Evolutionary conservation across 2,113 vertebrate species (phyloP), one percentile per base, ranked within the genome.

Genomic region (Mus spicilegus): DNA sequence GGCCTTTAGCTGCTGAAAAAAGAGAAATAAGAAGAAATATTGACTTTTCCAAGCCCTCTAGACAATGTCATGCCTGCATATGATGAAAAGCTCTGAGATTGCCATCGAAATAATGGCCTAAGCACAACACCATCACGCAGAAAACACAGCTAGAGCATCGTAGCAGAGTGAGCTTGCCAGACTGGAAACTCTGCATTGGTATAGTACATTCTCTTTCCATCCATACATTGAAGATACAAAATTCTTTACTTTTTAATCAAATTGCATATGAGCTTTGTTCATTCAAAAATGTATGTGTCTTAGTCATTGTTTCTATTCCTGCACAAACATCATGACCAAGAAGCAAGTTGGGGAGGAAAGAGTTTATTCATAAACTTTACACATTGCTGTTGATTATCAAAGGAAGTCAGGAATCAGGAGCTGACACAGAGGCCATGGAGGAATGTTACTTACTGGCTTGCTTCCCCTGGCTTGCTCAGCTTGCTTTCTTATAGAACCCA

Each of bases 21-120:
- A 30, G 39, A 46, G 24, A 82, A 82, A 19, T 13, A 87, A 46
- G 39, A 88, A 51, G 75, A 91, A 75, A 75, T 58, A 22, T 16
- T 42, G 1, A 30, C 22, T 80, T 58, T 3, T 0, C 1, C 2
- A 8, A 9, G 30, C 30, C 1, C 46, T 46, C 30, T 54, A 20
- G 46, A 81, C 24, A 51, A 12, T 76, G 46, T 89, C 17, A 65
- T n/a, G 0, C 22, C 30, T 56, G 24, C 28, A 49, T 75, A 16
- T 87, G 58, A 87, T 54, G 81, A 85, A 30, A 26, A 51, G 17
- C 22, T 72, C 24, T 5, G 30, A 93, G n/a, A 28, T 0, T 36
- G n/a, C 54, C 81, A 90, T n/a, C 9, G 56, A 22, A 76, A 17
- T 36, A 69, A n/a, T 65, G 56, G 80, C 65, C 2, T 46, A 94